phyloP scores from a whole-genome alignment of 2,113 vertebrate genomes.

The Philantomba maxwellii region DNA sequence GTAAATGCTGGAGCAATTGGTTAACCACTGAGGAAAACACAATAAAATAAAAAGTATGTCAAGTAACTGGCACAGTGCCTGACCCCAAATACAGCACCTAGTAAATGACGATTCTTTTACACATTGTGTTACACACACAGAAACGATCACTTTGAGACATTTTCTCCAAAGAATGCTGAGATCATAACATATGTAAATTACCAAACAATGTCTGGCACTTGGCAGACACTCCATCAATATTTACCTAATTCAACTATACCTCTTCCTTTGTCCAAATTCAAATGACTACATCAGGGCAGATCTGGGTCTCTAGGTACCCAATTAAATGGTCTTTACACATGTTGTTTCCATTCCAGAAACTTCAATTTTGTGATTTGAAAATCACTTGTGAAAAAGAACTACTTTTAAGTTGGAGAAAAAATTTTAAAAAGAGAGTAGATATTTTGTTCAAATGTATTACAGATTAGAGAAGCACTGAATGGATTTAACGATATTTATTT shows the following conservation, averaged over 20 bases:
- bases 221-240: neutral
- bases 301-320: neutral
- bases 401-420: neutral
- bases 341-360: conserved; percentile 10
- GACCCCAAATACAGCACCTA: neutral
- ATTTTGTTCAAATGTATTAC: neutral
- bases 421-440: neutral
- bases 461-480: neutral
- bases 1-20: neutral
- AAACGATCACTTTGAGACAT: neutral
- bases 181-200: neutral
- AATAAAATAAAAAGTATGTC: neutral
- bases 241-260: neutral
- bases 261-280: neutral
- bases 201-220: neutral
- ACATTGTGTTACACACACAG: neutral
- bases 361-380: conserved; percentile 13
- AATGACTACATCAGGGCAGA: neutral
- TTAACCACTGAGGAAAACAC: neutral
- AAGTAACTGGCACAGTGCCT: neutral
- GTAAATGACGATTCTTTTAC: neutral
- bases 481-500: neutral
- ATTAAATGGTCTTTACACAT: neutral
- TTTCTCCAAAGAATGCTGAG: neutral
- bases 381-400: neutral